Evolutionary conservation across 2,888 invertebrate species (phyloP).

Genomic region (Mycalesis mineus): DNA sequence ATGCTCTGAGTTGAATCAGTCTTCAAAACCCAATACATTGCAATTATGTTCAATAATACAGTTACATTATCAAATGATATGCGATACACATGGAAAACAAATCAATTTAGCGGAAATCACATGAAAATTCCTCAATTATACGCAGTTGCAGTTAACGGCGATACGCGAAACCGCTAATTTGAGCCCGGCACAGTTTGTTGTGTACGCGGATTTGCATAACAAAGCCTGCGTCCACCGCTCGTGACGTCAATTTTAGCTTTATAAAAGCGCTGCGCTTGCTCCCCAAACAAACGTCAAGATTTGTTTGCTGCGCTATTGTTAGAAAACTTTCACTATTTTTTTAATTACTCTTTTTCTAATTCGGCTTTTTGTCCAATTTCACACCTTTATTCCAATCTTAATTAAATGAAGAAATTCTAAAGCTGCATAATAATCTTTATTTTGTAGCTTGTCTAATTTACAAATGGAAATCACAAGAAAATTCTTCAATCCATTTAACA

Average conservation of each 20-base stretch:
- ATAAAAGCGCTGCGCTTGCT: background rate
- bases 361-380: too few relatives aligned
- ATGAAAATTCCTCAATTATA: background rate
- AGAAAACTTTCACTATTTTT: too few relatives aligned
- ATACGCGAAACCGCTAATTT: slow-evolving; percentile 13
- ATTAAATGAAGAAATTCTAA: too few relatives aligned
- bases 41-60: too few relatives aligned
- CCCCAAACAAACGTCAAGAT: background rate
- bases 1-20: too few relatives aligned
- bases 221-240: slow-evolving; percentile 10
- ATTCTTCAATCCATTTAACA: background rate
- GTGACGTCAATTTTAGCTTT: background rate
- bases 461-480: background rate
- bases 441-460: too few relatives aligned
- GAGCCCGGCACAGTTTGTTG: slow-evolving; percentile 5
- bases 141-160: background rate
- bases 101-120: background rate
- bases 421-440: too few relatives aligned
- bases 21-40: too few relatives aligned
- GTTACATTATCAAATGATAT: too few relatives aligned
- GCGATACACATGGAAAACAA: too few relatives aligned
- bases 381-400: too few relatives aligned
- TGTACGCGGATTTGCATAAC: slow-evolving; percentile 17
- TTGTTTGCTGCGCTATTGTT: background rate
- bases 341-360: too few relatives aligned